Evolutionary conservation across 2,888 invertebrate genomes (phyloP), one percentile per base, ranked within the genome.

Genomic region (Pheosia tremula): DNA sequence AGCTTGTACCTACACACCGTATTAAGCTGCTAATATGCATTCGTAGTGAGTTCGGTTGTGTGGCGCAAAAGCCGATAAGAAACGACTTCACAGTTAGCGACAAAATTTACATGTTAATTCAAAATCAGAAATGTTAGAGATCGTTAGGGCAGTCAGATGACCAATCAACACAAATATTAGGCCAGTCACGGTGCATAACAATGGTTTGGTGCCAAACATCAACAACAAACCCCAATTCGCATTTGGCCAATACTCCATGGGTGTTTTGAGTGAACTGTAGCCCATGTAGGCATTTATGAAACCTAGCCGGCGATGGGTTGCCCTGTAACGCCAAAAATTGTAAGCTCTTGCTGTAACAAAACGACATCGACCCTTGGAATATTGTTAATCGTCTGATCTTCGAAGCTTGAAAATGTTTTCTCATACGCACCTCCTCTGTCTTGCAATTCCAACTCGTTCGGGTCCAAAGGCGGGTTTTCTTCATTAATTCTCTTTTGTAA

Each of bases 401-500:
- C 56, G 36, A 57, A 62, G 56, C 53, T 61, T 62, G n/a, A 58
- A 57, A 54, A 4, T 24, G 50, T 55, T 59, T 55, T 10, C 45
- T 45, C 41, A 57, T 65, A 84, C 93, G 86, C 86, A 96, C 96
- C 96, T 94, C 95, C 93, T 81, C 96, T 93, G 74, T 97, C 96
- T 75, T 96, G 95, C 58, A 97, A 94, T 75, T 95, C 95, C 53
- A 94, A 83, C 80, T 96, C 96, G 61, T 96, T 95, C 78, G 96
- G 95, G 63, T 95, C 95, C 13, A 95, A 88, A 4, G 95, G 94
- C 56, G 97, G 97, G 87, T 97, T 98, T 89, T 97, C 97, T 68
- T 95, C 95, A 73, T 97, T 95, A 67, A 98, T 97, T 57, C 96
- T 96, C 77, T 94, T 94, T 85, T 98, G 97, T 58, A 98, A 85